These are phyloP conservation scores for Drosophila biarmipes DNA, from an alignment of 1,140 invertebrate genomes.

Conservation along the genomic window DNA sequence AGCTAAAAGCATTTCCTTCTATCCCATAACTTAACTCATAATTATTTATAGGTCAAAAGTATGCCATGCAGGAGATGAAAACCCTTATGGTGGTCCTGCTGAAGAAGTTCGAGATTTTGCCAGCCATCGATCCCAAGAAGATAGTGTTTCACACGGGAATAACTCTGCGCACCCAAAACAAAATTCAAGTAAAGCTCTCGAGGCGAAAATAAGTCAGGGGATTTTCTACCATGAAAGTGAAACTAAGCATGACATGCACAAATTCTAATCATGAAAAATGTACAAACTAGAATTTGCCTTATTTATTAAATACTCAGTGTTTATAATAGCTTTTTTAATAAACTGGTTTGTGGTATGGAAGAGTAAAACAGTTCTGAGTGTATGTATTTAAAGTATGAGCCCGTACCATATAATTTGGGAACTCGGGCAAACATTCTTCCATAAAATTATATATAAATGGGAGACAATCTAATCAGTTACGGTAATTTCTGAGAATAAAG, in stretches of 20 bases:
- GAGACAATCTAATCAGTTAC: conserved; percentile 20
- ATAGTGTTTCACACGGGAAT: conserved; percentile 67
- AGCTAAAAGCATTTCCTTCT: neutral
- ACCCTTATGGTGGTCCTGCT: conserved; percentile 82
- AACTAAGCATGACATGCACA: neutral
- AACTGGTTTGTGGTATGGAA: conserved; percentile 3
- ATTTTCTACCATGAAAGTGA: neutral
- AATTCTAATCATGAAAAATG: neutral
- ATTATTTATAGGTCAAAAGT: conserved; percentile 77
- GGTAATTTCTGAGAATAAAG: neutral
- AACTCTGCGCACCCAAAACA: conserved; percentile 59
- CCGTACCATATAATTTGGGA: neutral
- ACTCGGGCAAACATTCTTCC: neutral
- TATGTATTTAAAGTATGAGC: neutral
- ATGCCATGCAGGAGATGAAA: conserved; percentile 85
- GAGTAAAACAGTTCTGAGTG: neutral
- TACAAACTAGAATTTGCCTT: neutral
- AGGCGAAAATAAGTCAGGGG: conserved; percentile 16
- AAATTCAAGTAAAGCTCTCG: conserved; percentile 61
- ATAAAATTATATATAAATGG: neutral
- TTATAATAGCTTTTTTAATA: neutral
- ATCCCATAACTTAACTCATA: neutral
- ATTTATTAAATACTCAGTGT: neutral
- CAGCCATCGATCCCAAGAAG: conserved; percentile 72
- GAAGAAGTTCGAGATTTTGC: conserved; percentile 68